These are phyloP conservation scores for Napeogenes inachia DNA, from an alignment of 2,888 invertebrate genomes.

Conservation along the genomic window DNA sequence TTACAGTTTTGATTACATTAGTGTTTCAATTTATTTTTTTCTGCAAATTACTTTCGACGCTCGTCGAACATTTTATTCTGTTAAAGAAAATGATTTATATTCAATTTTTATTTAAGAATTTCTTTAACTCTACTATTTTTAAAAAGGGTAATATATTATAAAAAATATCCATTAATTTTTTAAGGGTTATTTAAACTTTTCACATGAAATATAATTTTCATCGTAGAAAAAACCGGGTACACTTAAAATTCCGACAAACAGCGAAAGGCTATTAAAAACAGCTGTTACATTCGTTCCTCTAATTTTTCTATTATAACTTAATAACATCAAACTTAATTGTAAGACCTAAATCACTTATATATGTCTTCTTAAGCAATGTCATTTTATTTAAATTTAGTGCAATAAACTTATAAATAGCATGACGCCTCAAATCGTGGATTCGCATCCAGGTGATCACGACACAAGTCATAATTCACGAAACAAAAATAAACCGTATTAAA, in stretches of 20 bases:
- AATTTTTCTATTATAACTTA: no score
- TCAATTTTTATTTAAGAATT: neutral
- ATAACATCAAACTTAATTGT: no score
- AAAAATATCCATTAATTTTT: no score
- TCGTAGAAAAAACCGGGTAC: no score
- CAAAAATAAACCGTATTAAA: slow-evolving; percentile 22
- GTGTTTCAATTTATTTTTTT: slow-evolving; percentile 12
- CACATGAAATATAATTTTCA: no score
- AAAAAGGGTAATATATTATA: no score
- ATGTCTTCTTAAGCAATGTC: neutral
- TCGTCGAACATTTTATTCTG: slow-evolving; percentile 16
- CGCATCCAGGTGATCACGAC: slow-evolving; percentile 18
- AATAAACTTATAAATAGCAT: neutral
- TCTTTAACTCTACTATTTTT: no score
- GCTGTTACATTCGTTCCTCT: no score
- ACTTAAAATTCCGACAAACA: no score
- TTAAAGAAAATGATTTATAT: slow-evolving; percentile 14
- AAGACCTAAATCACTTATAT: no score
- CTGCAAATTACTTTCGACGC: slow-evolving; percentile 2
- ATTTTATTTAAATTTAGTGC: neutral
- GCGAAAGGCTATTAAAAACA: no score
- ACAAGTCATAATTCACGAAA: slow-evolving; percentile 13
- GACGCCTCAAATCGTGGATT: neutral
- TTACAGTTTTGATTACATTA: slow-evolving; percentile 9
- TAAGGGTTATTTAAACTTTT: no score